Evolutionary conservation across 2,888 invertebrate genomes (phyloP), one percentile per base, ranked within the genome.

Genomic region (Leptinotarsa rubiginosa): DNA sequence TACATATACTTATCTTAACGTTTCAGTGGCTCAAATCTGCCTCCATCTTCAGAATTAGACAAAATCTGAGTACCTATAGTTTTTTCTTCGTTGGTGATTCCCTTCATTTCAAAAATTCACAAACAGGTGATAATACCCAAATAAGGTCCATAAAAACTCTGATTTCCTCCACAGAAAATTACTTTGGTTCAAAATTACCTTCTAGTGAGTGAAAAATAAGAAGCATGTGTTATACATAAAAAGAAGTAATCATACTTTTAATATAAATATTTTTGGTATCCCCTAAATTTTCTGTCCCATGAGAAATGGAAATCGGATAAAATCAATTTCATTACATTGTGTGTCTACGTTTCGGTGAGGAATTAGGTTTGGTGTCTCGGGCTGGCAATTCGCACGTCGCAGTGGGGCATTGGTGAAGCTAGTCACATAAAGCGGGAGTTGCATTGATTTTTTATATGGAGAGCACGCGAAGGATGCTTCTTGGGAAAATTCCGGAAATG

Each of bases 381-480:
- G 41, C 10, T 62, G 18, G 62, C n/a, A 62, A 62, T 62, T 62
- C 62, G 25, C 62, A 62, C 62, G 62, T 62, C 62, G 62, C 31
- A 41, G 10, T 62, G n/a, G 12, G 18, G 62, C 41, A 62, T 31
- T 62, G 41, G 31, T 62, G 62, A 62, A 41, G 62, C 62, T 62
- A 62, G 62, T 62, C 62, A 62, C 62, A 62, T 62, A 62, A 18
- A 25, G 41, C 62, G 31, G 62, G 62, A 62, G 62, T 62, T 62
- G 62, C 62, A 62, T 62, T 62, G 62, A 62, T 62, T 62, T 62
- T 62, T 56, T 56, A 22, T 62, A 62, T 62, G n/a, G 62, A 41
- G 62, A 62, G 62, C 62, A n/a, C 22, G 41, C n/a, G 10, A 18
- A 62, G 62, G 62, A 62, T 31, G 62, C 16, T 16, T 41, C 62